These are phyloP conservation scores for Gallinago undulata DNA, from an alignment of 2,113 vertebrate genomes.

Conservation along the genomic window DNA sequence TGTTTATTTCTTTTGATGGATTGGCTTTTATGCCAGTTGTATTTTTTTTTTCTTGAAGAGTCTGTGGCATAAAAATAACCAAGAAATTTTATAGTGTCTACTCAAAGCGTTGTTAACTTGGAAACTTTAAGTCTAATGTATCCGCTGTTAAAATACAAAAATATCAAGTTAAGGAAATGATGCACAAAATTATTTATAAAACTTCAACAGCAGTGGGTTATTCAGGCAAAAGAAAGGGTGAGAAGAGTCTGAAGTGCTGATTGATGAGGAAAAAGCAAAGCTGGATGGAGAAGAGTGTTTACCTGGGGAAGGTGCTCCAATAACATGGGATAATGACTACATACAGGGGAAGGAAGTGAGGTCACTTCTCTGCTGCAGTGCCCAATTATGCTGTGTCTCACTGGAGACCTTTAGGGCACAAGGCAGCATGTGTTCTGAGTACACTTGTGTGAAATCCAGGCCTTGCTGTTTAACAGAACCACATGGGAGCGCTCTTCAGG, in stretches of 20 bases:
- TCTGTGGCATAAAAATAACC: constrained; percentile 31
- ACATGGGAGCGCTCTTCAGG: background rate
- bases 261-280: background rate
- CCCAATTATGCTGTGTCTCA: background rate
- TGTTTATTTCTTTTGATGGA: constrained; percentile 38
- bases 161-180: background rate
- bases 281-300: background rate
- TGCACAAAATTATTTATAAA: background rate
- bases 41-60: background rate
- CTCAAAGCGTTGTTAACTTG: background rate
- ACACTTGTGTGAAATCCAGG: background rate
- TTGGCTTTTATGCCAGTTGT: background rate
- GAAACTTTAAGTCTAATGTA: background rate
- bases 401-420: background rate
- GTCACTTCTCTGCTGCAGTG: background rate
- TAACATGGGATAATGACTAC: background rate
- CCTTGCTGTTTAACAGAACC: background rate
- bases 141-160: background rate
- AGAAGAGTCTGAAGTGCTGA: background rate
- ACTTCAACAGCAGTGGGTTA: background rate
- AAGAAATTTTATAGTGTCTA: background rate
- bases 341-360: background rate
- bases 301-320: background rate
- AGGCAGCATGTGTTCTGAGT: background rate
- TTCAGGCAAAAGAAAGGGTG: background rate